A percentile compares a stretch with the other conserved stretches of the same genome.
Evolutionary conservation across 2,888 invertebrate genomes (phyloP).

Genomic region (Xestoiulus laeticollis): DNA sequence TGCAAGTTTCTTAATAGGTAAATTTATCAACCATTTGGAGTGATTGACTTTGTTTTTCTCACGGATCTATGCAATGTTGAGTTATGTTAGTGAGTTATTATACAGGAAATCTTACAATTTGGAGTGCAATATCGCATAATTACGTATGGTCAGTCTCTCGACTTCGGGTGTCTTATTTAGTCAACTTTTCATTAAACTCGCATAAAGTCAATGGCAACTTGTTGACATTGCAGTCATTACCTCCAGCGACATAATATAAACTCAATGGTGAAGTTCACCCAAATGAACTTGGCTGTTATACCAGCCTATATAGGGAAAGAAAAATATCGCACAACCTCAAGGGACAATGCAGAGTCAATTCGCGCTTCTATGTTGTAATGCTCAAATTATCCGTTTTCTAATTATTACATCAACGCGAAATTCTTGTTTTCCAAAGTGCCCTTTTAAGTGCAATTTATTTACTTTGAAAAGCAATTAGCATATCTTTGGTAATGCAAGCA

Average conservation of each 20-base stretch:
- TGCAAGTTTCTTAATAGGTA: too few relatives aligned
- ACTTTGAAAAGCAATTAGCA: constrained; percentile 41
- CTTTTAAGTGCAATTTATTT: constrained; percentile 34
- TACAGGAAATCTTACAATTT: neutral
- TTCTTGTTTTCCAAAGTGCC: constrained; percentile 28
- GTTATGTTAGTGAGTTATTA: too few relatives aligned
- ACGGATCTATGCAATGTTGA: too few relatives aligned
- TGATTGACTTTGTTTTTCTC: too few relatives aligned
- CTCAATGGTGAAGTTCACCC: neutral
- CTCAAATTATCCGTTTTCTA: constrained; percentile 29
- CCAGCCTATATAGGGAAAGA: neutral
- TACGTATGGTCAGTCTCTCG: neutral
- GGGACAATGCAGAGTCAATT: neutral
- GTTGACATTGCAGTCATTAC: constrained; percentile 14
- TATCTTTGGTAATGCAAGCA: constrained; percentile 13
- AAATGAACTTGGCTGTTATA: neutral
- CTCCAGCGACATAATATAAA: neutral
- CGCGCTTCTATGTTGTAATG: neutral
- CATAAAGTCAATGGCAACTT: neutral
- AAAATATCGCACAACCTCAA: neutral
- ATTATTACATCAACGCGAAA: constrained; percentile 3
- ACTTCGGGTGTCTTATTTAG: neutral
- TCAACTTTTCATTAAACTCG: neutral
- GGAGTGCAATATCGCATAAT: neutral
- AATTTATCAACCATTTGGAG: too few relatives aligned